These are phyloP conservation scores for Chaetops frenatus DNA, from an alignment of 2,113 vertebrate species.

Conservation along the genomic window DNA sequence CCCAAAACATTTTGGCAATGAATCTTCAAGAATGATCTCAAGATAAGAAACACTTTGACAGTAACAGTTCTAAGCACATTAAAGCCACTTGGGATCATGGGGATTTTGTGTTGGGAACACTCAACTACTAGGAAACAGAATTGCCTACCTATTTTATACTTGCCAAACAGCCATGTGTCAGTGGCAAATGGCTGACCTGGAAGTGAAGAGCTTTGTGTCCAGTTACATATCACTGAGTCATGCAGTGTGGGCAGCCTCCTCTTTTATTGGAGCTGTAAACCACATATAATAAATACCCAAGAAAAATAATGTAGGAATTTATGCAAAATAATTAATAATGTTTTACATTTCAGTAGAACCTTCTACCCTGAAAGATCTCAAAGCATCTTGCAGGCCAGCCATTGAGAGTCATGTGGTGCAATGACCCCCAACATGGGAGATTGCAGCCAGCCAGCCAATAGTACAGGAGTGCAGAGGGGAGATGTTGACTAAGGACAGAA, in stretches of 20 bases:
- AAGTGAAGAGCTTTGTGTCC: slow-evolving; percentile 9
- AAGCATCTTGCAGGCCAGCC: background rate
- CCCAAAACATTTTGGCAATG: background rate
- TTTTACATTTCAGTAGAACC: background rate
- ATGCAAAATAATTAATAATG: background rate
- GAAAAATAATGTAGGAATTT: background rate
- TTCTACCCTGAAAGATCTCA: background rate
- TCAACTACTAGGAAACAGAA: background rate
- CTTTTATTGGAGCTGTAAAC: slow-evolving; percentile 20
- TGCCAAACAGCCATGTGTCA: background rate
- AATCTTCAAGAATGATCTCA: background rate
- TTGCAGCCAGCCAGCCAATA: background rate
- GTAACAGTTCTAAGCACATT: background rate
- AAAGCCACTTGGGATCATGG: background rate
- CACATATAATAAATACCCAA: background rate
- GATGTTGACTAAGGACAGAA: background rate
- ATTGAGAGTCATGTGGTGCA: background rate
- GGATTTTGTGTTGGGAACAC: background rate
- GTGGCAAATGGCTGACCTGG: background rate
- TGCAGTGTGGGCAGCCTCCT: background rate
- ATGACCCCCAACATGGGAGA: background rate
- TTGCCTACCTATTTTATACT: background rate
- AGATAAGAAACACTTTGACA: background rate
- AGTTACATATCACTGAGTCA: background rate
- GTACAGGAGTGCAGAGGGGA: background rate